Base-by-base conservation (phyloP, 2,797 vertebrate species). In the Lateolabrax maculatus region DNA sequence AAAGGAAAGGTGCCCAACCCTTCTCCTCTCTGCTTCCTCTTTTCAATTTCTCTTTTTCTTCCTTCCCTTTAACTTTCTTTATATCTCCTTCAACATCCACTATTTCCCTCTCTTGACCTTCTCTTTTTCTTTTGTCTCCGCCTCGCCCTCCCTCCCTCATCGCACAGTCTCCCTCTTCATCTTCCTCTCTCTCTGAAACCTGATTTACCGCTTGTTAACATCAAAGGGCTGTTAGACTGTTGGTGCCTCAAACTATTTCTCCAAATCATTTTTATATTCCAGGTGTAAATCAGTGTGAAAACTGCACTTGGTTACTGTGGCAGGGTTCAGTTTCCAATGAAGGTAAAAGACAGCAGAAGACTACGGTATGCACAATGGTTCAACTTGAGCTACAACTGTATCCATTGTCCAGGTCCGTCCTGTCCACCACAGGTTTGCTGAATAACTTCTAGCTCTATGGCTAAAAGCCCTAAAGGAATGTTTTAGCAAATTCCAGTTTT, bases 171-270 rank as follows among this genome's bases (percentile, higher is more conserved):
- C 43, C 78, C 79, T 86, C 91, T 91, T 91, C 90, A 89, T 91
- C 92, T 93, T 87, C 81, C 80, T 71, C 85, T 84, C 80, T 82
- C 87, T 86, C 90, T 79, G 83, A 92, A 91, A 93, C 87, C 85
- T 92, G 90, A 93, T 93, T 94, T 94, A 88, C 89, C 70, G 90
- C 90, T 85, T 90, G 91, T 93, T 93, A 94, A 93, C 91, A 92
- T 94, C 93, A 94, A 94, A 94, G 91, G 87, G 79, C 87, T 55
- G 89, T 90, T 83, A 61, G 84, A 81, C 85, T 87, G 89, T 89
- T 89, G 91, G 79, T 76, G 91, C 92, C 93, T 85, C 87, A 73
- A 90, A 93, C 91, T 91, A 92, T 93, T 92, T 93, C 79, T 90
- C 69, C 87, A 88, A 87, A 91, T 93, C 84, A 87, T 84, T 90